Percentiles rank a stretch among this genome's conserved stretches.
These are phyloP conservation scores for Brachionus rubens DNA, from an alignment of 1,140 invertebrate species.

Conservation along the genomic window DNA sequence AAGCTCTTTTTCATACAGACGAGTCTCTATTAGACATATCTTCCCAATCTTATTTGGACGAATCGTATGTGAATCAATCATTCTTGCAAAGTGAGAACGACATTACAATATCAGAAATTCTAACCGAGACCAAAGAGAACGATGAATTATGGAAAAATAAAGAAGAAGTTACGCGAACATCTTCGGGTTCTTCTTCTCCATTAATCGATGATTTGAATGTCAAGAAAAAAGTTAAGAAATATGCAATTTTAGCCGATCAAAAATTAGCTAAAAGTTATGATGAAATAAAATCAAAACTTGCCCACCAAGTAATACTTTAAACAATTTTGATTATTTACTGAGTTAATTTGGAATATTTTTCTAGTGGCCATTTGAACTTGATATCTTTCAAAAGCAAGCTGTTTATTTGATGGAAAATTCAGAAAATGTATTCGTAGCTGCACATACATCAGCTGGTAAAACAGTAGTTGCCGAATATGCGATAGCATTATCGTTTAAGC, in stretches of 20 bases:
- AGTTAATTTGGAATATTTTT: too few species aligned
- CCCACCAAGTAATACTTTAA: background rate
- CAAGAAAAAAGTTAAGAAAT: constrained; percentile 33
- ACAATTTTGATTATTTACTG: too few species aligned
- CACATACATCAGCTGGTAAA: constrained; percentile 98
- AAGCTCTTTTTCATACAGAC: constrained; percentile 30
- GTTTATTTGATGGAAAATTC: constrained; percentile 88
- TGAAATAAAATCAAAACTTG: constrained; percentile 34
- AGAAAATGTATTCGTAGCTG: constrained; percentile 93
- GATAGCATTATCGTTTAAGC: constrained; percentile 79
- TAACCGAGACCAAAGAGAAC: background rate
- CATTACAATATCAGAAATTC: constrained; percentile 2
- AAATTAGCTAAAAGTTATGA: constrained; percentile 42
- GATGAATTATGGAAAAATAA: background rate
- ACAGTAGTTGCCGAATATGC: constrained; percentile 99
- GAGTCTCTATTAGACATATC: constrained; percentile 42
- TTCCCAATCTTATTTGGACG: constrained; percentile 20
- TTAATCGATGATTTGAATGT: background rate
- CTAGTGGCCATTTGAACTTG: constrained; percentile 86
- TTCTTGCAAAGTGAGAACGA: constrained; percentile 25
- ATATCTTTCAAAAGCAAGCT: constrained; percentile 93
- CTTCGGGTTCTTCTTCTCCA: background rate
- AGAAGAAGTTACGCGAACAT: background rate
- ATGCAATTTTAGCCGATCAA: constrained; percentile 16
- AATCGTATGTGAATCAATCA: constrained; percentile 1